phyloP scores from a whole-genome alignment of 2,888 invertebrate genomes.

The Barypeithes pellucidus region DNA sequence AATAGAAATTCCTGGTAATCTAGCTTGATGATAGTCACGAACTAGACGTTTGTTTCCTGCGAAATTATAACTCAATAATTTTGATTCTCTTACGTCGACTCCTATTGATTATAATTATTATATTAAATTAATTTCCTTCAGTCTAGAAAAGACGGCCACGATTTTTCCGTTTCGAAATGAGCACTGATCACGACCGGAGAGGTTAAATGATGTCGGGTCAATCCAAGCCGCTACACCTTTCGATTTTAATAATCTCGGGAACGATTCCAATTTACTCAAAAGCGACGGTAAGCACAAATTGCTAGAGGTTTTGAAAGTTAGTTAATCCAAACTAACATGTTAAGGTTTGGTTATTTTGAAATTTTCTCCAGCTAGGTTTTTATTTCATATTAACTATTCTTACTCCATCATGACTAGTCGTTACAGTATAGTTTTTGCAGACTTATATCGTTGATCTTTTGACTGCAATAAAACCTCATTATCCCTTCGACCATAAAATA shows the following conservation, averaged over 20 bases:
- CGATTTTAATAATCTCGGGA: conserved; percentile 46
- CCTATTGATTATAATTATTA: conserved; percentile 43
- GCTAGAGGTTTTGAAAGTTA: conserved; percentile 23
- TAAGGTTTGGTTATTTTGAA: no score
- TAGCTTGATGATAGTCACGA: conserved; percentile 25
- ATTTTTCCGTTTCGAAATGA: conserved; percentile 34
- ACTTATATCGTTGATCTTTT: no score
- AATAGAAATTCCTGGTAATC: not conserved
- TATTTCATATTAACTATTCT: no score
- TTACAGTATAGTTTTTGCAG: no score
- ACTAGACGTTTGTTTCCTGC: conserved; percentile 24
- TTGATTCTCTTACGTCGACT: conserved; percentile 29
- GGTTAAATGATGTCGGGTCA: conserved; percentile 46
- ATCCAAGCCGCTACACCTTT: conserved; percentile 46
- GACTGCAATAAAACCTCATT: no score
- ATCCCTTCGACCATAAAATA: no score
- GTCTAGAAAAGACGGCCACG: conserved; percentile 40
- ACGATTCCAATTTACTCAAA: conserved; percentile 46
- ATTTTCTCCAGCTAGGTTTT: no score
- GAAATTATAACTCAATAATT: conserved; percentile 33
- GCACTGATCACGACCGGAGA: conserved; percentile 40
- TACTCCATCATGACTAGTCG: no score
- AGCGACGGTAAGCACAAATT: conserved; percentile 25
- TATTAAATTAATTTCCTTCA: conserved; percentile 41
- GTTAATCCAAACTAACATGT: no score